Evolutionary conservation across 1,140 invertebrate species (phyloP).

Genomic region (Lerema accius): DNA sequence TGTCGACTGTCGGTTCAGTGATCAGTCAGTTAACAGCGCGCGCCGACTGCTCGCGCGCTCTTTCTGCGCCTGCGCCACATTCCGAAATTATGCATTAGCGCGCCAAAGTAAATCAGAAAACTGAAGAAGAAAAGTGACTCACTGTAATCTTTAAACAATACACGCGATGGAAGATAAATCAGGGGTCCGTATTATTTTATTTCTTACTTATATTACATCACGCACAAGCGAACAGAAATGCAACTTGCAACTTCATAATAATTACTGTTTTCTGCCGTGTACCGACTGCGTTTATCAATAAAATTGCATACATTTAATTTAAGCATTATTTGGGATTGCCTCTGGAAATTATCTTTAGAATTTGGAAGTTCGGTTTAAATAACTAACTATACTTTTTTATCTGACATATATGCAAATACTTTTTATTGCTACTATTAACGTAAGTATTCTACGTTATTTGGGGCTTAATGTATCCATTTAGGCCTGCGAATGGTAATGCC

Average conservation of each 20-base stretch:
- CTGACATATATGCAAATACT: background rate
- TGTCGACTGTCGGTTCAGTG: slow-evolving; percentile 38
- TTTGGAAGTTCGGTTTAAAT: no score
- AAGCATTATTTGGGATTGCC: background rate
- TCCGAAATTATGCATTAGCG: slow-evolving; percentile 28
- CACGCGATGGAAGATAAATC: slow-evolving; percentile 44
- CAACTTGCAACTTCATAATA: slow-evolving; percentile 31
- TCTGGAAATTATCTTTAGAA: no score
- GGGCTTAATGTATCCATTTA: no score
- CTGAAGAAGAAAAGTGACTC: slow-evolving; percentile 11
- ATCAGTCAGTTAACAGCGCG: slow-evolving; percentile 35
- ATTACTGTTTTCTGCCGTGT: slow-evolving; percentile 5
- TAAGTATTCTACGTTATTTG: no score
- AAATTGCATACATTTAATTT: slow-evolving; percentile 6
- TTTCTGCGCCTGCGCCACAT: slow-evolving; percentile 42
- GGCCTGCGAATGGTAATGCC: no score
- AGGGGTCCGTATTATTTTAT: slow-evolving; percentile 43
- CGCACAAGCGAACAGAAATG: slow-evolving; percentile 15
- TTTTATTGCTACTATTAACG: no score
- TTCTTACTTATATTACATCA: slow-evolving; percentile 15
- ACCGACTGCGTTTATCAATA: background rate
- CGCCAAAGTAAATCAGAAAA: slow-evolving; percentile 19
- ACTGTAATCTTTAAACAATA: slow-evolving; percentile 14
- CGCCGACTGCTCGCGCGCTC: slow-evolving; percentile 48
- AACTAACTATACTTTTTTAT: no score